These are phyloP conservation scores for Trachymyrmex septentrionalis DNA, from an alignment of 1,140 invertebrate species.

Conservation along the genomic window DNA sequence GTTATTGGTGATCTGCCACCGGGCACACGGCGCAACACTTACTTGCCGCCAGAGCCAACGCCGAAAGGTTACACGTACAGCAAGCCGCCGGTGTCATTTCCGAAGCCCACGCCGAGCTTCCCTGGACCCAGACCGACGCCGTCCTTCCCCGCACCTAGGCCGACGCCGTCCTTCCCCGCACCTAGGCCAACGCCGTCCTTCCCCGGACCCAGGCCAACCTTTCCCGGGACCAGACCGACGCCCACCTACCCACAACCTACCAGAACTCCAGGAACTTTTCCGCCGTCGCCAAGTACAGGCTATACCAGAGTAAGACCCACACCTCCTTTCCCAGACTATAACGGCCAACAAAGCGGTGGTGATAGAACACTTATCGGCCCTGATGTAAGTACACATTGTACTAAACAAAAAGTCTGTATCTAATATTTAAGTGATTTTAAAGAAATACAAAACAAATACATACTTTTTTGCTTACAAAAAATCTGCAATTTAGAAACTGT, in stretches of 20 bases:
- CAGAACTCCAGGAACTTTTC: slow-evolving; percentile 25
- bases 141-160: slow-evolving; percentile 69
- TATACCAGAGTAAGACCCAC: slow-evolving; percentile 80
- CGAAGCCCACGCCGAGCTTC: slow-evolving; percentile 77
- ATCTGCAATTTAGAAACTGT: neutral
- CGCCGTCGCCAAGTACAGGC: slow-evolving; percentile 51
- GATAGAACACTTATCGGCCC: slow-evolving; percentile 70
- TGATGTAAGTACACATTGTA: slow-evolving; percentile 65
- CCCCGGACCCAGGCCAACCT: slow-evolving; percentile 70
- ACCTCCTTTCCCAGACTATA: slow-evolving; percentile 80
- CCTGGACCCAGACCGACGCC: slow-evolving; percentile 71
- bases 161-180: slow-evolving; percentile 69
- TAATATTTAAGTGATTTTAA: slow-evolving; percentile 4
- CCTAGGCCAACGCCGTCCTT: slow-evolving; percentile 60
- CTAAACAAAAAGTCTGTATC: neutral
- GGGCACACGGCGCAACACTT: slow-evolving; percentile 88
- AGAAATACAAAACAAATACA: neutral
- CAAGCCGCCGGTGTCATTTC: slow-evolving; percentile 88
- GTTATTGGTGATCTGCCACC: slow-evolving; percentile 83
- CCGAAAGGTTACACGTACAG: slow-evolving; percentile 89
- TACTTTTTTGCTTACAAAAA: neutral
- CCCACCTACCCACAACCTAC: slow-evolving; percentile 46
- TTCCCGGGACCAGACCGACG: slow-evolving; percentile 67
- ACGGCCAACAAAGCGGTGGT: slow-evolving; percentile 73
- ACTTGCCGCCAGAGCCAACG: slow-evolving; percentile 89